These are phyloP conservation scores for Neocrepidodera transversa DNA, from an alignment of 2,888 invertebrate species.

Conservation along the genomic window DNA sequence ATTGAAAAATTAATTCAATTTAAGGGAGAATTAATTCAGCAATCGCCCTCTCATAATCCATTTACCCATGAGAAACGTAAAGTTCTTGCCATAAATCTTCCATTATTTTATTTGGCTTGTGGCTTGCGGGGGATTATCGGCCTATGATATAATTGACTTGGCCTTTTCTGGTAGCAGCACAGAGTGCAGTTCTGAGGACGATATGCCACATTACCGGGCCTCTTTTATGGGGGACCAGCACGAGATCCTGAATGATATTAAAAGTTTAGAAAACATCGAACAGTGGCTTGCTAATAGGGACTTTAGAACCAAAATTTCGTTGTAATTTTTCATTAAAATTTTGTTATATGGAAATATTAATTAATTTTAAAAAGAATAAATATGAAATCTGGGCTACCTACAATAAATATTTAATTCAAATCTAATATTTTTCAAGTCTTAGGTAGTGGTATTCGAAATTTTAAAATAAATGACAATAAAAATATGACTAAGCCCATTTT, in stretches of 20 bases:
- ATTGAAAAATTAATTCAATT: conserved; percentile 11
- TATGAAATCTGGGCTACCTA: too few species aligned
- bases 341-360: too few species aligned
- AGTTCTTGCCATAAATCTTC: conserved; percentile 27
- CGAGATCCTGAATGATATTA: conserved; percentile 41
- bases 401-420: too few species aligned
- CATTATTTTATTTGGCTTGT: conserved; percentile 32
- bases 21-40: conserved; percentile 9
- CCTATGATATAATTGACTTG: conserved; percentile 38
- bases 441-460: too few species aligned
- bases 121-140: conserved; percentile 31
- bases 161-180: conserved; percentile 22
- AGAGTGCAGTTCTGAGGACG: conserved; percentile 32
- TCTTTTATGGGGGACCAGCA: conserved; percentile 40
- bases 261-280: conserved; percentile 26
- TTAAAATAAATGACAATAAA: too few species aligned
- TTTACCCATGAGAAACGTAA: conserved; percentile 29
- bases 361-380: too few species aligned
- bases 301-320: too few species aligned
- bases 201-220: conserved; percentile 43
- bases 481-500: too few species aligned
- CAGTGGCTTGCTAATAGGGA: conserved; percentile 3
- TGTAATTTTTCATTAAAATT: too few species aligned
- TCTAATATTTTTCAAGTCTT: too few species aligned
- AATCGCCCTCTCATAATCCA: conserved; percentile 27